Evolutionary conservation across 2,888 invertebrate genomes (phyloP).

Genomic region (Oithona nana): DNA sequence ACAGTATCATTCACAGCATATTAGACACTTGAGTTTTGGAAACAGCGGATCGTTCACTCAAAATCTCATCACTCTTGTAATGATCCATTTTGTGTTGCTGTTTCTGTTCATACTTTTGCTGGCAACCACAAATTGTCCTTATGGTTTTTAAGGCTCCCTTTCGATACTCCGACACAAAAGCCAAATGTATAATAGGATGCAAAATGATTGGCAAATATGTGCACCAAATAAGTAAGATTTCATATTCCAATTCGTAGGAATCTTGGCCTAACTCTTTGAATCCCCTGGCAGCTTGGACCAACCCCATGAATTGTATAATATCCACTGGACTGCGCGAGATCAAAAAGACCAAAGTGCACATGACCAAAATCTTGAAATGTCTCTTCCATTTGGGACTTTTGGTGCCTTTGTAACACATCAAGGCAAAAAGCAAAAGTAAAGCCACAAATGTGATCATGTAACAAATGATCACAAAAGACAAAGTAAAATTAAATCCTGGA

Average conservation of each 20-base stretch:
- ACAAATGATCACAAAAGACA: not conserved
- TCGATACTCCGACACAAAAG: slow-evolving; percentile 5
- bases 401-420: not conserved
- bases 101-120: not conserved
- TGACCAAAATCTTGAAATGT: not conserved
- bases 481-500: slow-evolving; percentile 5
- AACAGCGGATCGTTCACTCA: not conserved
- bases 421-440: not conserved
- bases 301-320: not conserved
- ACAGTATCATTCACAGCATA: slow-evolving; percentile 1
- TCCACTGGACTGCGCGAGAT: slow-evolving; percentile 1
- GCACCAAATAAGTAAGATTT: slow-evolving; percentile 7
- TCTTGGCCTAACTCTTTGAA: not conserved
- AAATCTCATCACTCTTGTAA: not conserved
- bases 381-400: not conserved
- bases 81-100: not conserved
- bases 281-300: slow-evolving; percentile 2
- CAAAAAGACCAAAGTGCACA: not conserved
- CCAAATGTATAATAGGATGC: slow-evolving; percentile 4
- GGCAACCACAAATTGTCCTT: not conserved
- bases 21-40: slow-evolving; percentile 2
- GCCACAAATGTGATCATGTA: not conserved
- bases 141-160: not conserved
- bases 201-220: not conserved
- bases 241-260: slow-evolving; percentile 8